These are phyloP conservation scores for Mesoclemmys tuberculata DNA, from an alignment of 2,113 vertebrate species.

Conservation along the genomic window DNA sequence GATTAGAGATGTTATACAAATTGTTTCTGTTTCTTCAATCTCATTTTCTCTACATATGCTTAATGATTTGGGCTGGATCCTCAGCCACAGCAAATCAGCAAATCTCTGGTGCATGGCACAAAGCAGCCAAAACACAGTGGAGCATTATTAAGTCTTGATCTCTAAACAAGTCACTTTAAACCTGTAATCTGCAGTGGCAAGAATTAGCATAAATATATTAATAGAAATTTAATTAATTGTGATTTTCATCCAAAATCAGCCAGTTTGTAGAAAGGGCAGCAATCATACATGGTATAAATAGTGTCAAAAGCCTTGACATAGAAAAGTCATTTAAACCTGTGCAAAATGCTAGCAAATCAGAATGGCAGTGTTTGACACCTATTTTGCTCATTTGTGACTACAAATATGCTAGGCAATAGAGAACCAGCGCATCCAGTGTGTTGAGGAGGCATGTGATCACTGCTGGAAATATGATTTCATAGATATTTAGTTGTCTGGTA, in stretches of 20 bases:
- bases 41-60: neutral
- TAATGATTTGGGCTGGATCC: constrained; percentile 8
- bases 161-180: constrained; percentile 8
- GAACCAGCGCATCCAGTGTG: neutral
- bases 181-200: constrained; percentile 4
- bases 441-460: constrained; percentile 21
- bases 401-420: too few relatives aligned
- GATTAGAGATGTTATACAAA: constrained; percentile 23
- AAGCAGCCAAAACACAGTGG: neutral
- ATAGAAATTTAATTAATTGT: neutral
- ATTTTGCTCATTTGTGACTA: neutral
- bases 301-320: neutral
- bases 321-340: fast-evolving
- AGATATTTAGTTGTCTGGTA: constrained; percentile 30
- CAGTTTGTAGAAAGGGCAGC: constrained; percentile 8
- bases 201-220: constrained; percentile 8
- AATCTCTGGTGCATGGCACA: neutral
- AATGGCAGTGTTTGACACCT: fast-evolving
- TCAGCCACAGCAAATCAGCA: neutral
- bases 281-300: neutral
- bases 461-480: constrained; percentile 26
- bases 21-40: constrained; percentile 21
- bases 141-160: neutral
- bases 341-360: neutral
- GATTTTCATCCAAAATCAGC: constrained; percentile 33